phyloP scores from a whole-genome alignment of 2,113 vertebrate genomes.

The Emydocephalus ijimae region DNA sequence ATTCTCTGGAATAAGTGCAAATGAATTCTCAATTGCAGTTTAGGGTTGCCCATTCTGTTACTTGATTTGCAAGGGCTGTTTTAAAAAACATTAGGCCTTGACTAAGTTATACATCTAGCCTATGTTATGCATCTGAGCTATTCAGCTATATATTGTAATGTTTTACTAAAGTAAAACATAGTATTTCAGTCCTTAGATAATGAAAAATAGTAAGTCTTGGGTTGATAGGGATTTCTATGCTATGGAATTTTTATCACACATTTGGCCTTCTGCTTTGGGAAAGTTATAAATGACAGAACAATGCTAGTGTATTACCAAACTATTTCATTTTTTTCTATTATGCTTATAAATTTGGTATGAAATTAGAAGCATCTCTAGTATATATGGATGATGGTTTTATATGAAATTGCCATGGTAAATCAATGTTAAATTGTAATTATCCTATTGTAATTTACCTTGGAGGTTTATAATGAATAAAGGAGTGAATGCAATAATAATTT shows the following conservation, averaged over 20 bases:
- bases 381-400: not conserved
- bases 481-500: constrained; percentile 9
- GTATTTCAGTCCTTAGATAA: not conserved
- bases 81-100: not conserved
- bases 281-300: not conserved
- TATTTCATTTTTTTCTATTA: constrained; percentile 11
- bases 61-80: not conserved
- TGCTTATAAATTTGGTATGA: not conserved
- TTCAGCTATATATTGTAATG: not conserved
- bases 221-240: not conserved
- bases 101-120: not conserved
- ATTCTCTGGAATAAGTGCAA: not conserved
- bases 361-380: not conserved
- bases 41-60: not conserved
- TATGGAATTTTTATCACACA: not conserved
- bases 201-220: not conserved
- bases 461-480: not conserved
- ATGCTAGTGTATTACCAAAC: not conserved
- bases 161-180: not conserved
- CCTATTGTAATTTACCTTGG: not conserved
- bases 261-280: not conserved
- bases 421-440: not conserved
- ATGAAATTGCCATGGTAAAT: constrained; percentile 2
- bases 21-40: not conserved
- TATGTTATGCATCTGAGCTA: not conserved